These are phyloP conservation scores for Corapipo altera DNA, from an alignment of 2,113 vertebrate species.

Conservation along the genomic window DNA sequence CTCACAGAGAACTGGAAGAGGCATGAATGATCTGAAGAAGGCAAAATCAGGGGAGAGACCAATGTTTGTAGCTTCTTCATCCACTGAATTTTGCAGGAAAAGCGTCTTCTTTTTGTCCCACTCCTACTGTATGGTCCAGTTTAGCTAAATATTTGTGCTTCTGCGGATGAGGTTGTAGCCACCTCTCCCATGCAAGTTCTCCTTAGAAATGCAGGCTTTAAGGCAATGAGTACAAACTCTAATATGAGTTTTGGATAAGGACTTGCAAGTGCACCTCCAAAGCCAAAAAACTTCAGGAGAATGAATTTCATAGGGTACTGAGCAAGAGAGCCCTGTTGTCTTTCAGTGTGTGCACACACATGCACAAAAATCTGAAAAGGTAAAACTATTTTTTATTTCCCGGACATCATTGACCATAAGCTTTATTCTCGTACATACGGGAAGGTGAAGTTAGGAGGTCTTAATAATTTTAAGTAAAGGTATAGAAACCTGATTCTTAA, in stretches of 20 bases:
- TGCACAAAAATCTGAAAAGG: not conserved
- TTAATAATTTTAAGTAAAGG: not conserved
- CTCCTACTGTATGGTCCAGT: not conserved
- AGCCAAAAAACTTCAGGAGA: not conserved
- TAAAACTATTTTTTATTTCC: not conserved
- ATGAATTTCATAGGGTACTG: not conserved
- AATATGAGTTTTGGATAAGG: not conserved
- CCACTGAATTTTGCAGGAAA: not conserved
- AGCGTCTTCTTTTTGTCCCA: not conserved
- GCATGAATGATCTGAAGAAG: not conserved
- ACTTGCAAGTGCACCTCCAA: not conserved
- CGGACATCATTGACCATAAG: not conserved
- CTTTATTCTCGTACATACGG: not conserved
- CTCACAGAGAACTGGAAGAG: not conserved
- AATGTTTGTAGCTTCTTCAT: not conserved
- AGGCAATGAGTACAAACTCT: not conserved
- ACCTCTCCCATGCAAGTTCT: not conserved
- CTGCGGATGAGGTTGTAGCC: not conserved
- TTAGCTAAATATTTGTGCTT: not conserved
- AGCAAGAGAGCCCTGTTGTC: not conserved
- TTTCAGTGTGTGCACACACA: not conserved
- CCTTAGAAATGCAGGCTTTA: not conserved
- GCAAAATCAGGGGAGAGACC: not conserved
- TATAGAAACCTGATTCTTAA: not conserved
- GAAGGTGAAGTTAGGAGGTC: not conserved